Base-by-base conservation (phyloP, 2,113 vertebrate genomes). In the Colaptes auratus region DNA sequence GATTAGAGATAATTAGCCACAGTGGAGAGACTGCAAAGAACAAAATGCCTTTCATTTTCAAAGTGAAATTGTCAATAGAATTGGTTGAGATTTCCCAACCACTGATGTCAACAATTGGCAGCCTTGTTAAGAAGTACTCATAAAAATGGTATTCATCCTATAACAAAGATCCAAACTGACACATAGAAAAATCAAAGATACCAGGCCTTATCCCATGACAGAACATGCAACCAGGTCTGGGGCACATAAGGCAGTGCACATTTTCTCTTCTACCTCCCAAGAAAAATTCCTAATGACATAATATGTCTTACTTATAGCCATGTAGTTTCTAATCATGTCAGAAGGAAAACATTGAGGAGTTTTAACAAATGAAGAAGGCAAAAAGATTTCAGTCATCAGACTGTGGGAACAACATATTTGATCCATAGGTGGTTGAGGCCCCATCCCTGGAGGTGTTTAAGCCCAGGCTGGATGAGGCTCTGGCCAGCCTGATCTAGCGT, bases 221-320 rank as follows among this genome's bases (percentile, higher is more conserved):
- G 36, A 10, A 59, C 19, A 18, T 89, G 28, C 28, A 88, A 14
- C 13, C 69, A 69, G 50, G 31, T 12, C 55, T 74, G 33, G 20
- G 27, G 7, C 50, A n/a, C 2, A 0, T 17, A 5, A 81, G 14
- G 10, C 52, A 70, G 24, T 13, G 27, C 4, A 36, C 10, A 10
- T 70, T 84, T 78, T 63, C 33, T 33, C 56, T 73, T 35, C 30
- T 25, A 14, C 7, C 27, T 86, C 16, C 15, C 27, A 72, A 31
- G 19, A 89, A 77, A 76, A 79, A 73, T 25, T n/a, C 48, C 12
- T 31, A 28, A 35, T 58, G 11, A 17, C 10, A 63, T 44, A 7
- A 1, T 21, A 7, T 4, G 12, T 39, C 20, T 74, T 30, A 36
- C 15, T 71, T 59, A 9, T 1, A 72, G 12, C 24, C 24, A 59